Conservation (phyloP, 2,888 invertebrate genomes). For the Tetragnatha montana region DNA sequence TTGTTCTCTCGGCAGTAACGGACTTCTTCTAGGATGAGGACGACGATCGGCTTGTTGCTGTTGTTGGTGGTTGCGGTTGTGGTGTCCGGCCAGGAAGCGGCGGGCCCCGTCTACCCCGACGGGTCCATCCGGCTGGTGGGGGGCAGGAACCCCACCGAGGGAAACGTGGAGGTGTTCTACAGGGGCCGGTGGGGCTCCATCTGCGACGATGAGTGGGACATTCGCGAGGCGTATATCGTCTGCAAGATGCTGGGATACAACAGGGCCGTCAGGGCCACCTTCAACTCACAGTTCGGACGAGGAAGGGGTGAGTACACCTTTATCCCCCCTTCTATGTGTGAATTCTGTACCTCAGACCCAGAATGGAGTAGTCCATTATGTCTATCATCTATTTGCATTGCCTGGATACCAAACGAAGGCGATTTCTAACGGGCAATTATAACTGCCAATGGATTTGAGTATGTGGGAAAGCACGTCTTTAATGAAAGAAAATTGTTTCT, state of each 20-base stretch:
- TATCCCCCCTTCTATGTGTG: background rate
- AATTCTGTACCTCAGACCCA: background rate
- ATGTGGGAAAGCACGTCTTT: too few relatives aligned
- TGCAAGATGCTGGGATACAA: slow-evolving; percentile 87
- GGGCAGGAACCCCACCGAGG: slow-evolving; percentile 77
- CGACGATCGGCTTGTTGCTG: slow-evolving; percentile 17
- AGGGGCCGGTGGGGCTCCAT: slow-evolving; percentile 92
- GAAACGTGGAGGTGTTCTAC: slow-evolving; percentile 92
- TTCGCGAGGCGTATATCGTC: slow-evolving; percentile 87
- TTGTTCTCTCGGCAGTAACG: slow-evolving; percentile 24
- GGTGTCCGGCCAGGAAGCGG: slow-evolving; percentile 24
- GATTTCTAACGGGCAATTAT: too few relatives aligned
- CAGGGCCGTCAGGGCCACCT: slow-evolving; percentile 81
- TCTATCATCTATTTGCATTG: too few relatives aligned
- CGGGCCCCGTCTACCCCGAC: slow-evolving; percentile 65
- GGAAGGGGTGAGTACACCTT: slow-evolving; percentile 81
- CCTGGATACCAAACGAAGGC: too few relatives aligned
- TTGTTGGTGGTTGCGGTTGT: slow-evolving; percentile 4
- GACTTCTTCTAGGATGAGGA: slow-evolving; percentile 36
- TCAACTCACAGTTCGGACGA: slow-evolving; percentile 85
- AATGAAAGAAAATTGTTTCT: too few relatives aligned
- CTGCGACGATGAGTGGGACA: slow-evolving; percentile 96
- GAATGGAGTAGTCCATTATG: too few relatives aligned
- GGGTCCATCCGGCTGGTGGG: slow-evolving; percentile 72
- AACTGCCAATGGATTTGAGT: too few relatives aligned